A percentile compares a stretch with the other conserved stretches of the same genome.
These are phyloP conservation scores for Hermaeophaga mercurialis DNA, from an alignment of 2,888 invertebrate species.

Conservation along the genomic window DNA sequence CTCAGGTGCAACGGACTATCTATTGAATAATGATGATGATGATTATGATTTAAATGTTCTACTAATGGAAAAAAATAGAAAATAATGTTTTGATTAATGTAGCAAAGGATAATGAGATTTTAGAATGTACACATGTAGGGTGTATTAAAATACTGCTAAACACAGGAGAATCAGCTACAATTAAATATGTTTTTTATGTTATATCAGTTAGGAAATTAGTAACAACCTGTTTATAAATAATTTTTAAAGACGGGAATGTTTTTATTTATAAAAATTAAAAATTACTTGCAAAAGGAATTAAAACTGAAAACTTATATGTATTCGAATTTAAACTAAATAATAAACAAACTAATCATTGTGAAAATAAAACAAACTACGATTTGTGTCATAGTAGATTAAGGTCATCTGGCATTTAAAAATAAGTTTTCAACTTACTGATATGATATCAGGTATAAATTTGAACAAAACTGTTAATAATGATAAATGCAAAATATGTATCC, in stretches of 20 bases:
- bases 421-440: not conserved
- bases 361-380: not conserved
- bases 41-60: too few relatives aligned
- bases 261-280: conserved; percentile 1
- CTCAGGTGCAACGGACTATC: too few relatives aligned
- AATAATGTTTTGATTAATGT: conserved; percentile 1
- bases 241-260: conserved; percentile 1
- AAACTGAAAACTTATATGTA: not conserved
- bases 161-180: not conserved
- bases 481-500: too few relatives aligned
- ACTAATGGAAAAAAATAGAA: not conserved
- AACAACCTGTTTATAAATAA: not conserved
- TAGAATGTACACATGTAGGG: conserved; percentile 3
- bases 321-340: not conserved
- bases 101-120: conserved; percentile 1
- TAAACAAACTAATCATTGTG: not conserved
- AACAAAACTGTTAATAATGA: conserved; percentile 6
- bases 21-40: too few relatives aligned
- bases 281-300: conserved; percentile 1
- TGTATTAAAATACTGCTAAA: not conserved
- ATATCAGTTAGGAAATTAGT: not conserved
- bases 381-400: conserved; percentile 4
- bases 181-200: conserved; percentile 4
- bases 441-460: not conserved
- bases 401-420: not conserved